Conservation (phyloP, 2,797 vertebrate genomes). For the Oophaga sylvatica region DNA sequence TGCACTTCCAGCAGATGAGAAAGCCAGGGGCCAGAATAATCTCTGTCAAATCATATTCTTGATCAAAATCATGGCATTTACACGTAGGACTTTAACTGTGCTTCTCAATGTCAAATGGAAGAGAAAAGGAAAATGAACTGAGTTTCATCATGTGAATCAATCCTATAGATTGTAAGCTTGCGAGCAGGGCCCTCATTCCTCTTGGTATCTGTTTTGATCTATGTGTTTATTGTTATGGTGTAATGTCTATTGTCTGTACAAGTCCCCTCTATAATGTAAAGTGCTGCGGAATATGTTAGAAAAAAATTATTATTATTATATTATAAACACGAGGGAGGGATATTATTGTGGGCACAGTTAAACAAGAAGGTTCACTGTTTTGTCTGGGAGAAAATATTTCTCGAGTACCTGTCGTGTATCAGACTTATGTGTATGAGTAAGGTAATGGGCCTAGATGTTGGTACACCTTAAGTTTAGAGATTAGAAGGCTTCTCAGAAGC, state of each 20-base stretch:
- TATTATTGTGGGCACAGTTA: background rate
- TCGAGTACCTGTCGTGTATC: no score
- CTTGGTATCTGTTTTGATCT: no score
- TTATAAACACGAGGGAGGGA: background rate
- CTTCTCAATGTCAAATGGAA: slow-evolving; percentile 49
- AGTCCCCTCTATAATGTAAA: no score
- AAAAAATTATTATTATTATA: no score
- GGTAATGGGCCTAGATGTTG: no score
- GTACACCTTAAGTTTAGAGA: no score
- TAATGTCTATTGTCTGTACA: no score
- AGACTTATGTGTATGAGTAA: background rate
- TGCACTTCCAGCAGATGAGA: slow-evolving; percentile 25
- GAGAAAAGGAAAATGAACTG: slow-evolving; percentile 2
- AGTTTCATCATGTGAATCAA: background rate
- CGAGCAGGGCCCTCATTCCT: no score
- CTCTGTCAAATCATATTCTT: slow-evolving; percentile 51
- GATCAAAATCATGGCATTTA: slow-evolving; percentile 40
- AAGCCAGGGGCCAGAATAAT: slow-evolving; percentile 41
- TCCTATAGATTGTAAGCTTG: no score
- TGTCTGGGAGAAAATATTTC: background rate
- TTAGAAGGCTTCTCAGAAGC: no score
- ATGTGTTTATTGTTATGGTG: no score
- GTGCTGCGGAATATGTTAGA: no score
- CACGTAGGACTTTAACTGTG: background rate
- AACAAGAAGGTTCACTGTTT: background rate